These are phyloP conservation scores for Leptobrachium leishanense DNA, from an alignment of 2,113 vertebrate species.

Conservation along the genomic window DNA sequence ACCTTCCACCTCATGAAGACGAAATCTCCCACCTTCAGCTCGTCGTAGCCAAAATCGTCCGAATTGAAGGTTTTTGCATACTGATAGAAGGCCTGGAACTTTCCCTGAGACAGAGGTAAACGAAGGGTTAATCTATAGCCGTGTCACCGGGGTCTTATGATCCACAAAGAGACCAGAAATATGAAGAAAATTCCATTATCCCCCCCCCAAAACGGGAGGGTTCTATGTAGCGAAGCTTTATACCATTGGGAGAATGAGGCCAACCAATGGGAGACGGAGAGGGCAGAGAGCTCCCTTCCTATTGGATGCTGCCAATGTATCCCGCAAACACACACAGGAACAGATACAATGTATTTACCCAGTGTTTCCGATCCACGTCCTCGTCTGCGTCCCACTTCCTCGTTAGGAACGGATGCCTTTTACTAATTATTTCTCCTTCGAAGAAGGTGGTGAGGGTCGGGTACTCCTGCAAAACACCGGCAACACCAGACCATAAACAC, in stretches of 20 bases:
- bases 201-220: too few relatives aligned
- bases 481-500: too few relatives aligned
- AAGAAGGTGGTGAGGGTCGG: constrained; percentile 98
- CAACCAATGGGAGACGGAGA: too few relatives aligned
- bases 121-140: too few relatives aligned
- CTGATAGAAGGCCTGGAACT: constrained; percentile 96
- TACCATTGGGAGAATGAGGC: too few relatives aligned
- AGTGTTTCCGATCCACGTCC: constrained; percentile 97
- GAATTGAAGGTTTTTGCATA: constrained; percentile 97
- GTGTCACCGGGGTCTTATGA: too few relatives aligned
- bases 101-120: constrained; percentile 73
- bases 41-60: constrained; percentile 94
- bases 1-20: constrained; percentile 99
- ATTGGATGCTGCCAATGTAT: too few relatives aligned
- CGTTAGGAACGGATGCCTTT: constrained; percentile 91
- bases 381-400: constrained; percentile 98
- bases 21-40: constrained; percentile 90
- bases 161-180: too few relatives aligned
- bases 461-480: constrained; percentile 77
- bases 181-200: too few relatives aligned
- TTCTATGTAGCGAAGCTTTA: too few relatives aligned
- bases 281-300: too few relatives aligned
- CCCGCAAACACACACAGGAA: too few relatives aligned
- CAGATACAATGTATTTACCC: constrained; percentile 69
- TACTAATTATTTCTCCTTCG: constrained; percentile 96